These are phyloP conservation scores for Aegotheles bennettii DNA, from an alignment of 2,113 vertebrate species.

Conservation along the genomic window DNA sequence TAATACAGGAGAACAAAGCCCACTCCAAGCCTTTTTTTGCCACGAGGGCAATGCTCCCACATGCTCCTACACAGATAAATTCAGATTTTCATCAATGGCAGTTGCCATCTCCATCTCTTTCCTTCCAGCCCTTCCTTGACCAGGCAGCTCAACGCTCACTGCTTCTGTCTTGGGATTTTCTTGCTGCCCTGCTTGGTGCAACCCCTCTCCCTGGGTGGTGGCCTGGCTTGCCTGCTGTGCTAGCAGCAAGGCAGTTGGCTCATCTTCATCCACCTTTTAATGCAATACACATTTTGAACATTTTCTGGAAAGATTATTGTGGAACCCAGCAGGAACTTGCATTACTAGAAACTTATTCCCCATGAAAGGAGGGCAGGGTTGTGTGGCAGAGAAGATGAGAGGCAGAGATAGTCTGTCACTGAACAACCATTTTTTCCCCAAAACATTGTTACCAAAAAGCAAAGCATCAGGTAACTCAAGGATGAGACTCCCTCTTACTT, in stretches of 20 bases:
- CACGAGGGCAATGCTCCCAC: too few relatives aligned
- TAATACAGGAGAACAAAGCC: neutral
- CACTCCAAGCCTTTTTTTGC: neutral
- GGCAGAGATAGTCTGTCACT: neutral
- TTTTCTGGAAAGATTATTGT: neutral
- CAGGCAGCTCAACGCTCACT: neutral
- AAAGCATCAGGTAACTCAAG: neutral
- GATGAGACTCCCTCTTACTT: neutral
- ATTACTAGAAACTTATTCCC: constrained; percentile 44
- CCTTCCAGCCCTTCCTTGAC: neutral
- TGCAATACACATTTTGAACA: neutral
- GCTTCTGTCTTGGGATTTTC: neutral
- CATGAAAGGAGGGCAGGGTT: neutral
- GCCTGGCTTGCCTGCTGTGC: neutral
- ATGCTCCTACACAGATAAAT: neutral
- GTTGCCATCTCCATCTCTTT: neutral
- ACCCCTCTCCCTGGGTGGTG: accelerated
- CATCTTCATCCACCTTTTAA: neutral
- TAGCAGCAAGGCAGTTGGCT: accelerated
- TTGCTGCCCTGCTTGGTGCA: neutral
- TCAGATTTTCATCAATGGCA: neutral
- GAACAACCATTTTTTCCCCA: neutral
- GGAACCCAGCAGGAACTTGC: constrained; percentile 20
- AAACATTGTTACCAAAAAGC: neutral
- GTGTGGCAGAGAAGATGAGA: constrained; percentile 29